Base-by-base conservation (phyloP, 2,888 invertebrate genomes). In the Noctua comes region DNA sequence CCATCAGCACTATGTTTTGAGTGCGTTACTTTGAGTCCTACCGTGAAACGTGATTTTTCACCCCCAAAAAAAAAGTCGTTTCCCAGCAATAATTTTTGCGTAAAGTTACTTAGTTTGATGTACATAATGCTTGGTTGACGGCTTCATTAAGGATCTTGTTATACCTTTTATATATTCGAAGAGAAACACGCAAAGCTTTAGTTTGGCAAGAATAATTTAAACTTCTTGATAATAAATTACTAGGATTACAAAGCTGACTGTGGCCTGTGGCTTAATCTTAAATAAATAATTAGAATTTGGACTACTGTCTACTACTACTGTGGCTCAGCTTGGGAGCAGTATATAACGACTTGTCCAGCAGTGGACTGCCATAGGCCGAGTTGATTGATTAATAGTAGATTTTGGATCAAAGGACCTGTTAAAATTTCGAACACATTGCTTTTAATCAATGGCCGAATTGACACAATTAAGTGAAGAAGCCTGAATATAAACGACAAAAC, bases 401-500 rank as follows among this genome's bases (percentile, higher is more conserved):
- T 21, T 64, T 64, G 7, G 0, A 76, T 24, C 18, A 5, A 31
- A 43, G 13, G 51, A n/a, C 3, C 1, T n/a, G 24, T 40, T n/a
- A 11, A 2, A 16, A 24, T 46, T 57, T 27, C 40, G 21, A 64
- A 64, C 62, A 64, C 62, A 64, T 36, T 31, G 5, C 21, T 31
- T 62, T 62, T 18, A 31, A 62, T 21, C 62, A 62, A 31, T 64
- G 62, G 21, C 31, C 10, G 21, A 31, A 62, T 21, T 3, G 31
- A 40, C 11, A 40, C 65, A 40, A 66, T 65, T 31, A 11, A 62
- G 65, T 48, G 46, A 27, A 31, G 18, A 40, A 43, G 43, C 24
- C 40, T 11, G 2, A 48, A 40, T 8, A 68, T 24, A 68, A 48
- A 79, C 64, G 51, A 48, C 57, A 76, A 66, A 79, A 73, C 64